Evolutionary conservation across 2,888 invertebrate species (phyloP).

Genomic region (Perizoma affinitatum): DNA sequence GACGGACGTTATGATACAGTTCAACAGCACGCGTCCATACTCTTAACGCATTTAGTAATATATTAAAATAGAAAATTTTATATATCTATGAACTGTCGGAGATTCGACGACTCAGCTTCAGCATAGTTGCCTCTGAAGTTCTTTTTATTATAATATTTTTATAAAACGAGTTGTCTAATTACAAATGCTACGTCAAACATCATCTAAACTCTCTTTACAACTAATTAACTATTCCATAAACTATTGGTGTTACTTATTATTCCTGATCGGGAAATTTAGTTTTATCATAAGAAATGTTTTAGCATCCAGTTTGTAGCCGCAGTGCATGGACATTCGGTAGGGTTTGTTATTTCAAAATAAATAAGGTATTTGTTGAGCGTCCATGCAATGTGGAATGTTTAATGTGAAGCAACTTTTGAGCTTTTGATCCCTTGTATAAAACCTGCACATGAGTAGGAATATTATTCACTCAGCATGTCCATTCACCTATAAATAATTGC

Average conservation of each 20-base stretch:
- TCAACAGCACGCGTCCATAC: constrained; percentile 68
- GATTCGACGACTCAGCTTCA: constrained; percentile 72
- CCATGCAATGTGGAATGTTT: constrained; percentile 39
- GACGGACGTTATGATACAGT: constrained; percentile 62
- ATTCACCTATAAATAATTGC: constrained; percentile 63
- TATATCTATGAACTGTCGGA: constrained; percentile 72
- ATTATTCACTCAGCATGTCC: constrained; percentile 36
- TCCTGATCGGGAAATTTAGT: constrained; percentile 55
- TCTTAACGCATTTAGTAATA: constrained; percentile 67
- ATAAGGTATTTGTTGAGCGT: constrained; percentile 28
- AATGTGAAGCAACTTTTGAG: constrained; percentile 49
- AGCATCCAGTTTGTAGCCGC: constrained; percentile 34
- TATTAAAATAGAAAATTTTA: constrained; percentile 83
- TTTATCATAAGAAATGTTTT: constrained; percentile 59
- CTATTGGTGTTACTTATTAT: constrained; percentile 75
- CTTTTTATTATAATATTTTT: constrained; percentile 49
- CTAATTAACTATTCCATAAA: constrained; percentile 68
- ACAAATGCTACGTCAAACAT: constrained; percentile 78
- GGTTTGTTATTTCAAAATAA: constrained; percentile 37
- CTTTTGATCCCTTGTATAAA: constrained; percentile 69
- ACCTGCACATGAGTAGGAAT: constrained; percentile 53
- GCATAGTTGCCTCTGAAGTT: constrained; percentile 56
- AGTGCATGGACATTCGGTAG: constrained; percentile 35
- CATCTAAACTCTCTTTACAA: constrained; percentile 67
- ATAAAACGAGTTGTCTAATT: constrained; percentile 74